A percentile compares a stretch with the other conserved stretches of the same genome.
Evolutionary conservation across 2,888 invertebrate genomes (phyloP).

Genomic region (Thecophora atra): DNA sequence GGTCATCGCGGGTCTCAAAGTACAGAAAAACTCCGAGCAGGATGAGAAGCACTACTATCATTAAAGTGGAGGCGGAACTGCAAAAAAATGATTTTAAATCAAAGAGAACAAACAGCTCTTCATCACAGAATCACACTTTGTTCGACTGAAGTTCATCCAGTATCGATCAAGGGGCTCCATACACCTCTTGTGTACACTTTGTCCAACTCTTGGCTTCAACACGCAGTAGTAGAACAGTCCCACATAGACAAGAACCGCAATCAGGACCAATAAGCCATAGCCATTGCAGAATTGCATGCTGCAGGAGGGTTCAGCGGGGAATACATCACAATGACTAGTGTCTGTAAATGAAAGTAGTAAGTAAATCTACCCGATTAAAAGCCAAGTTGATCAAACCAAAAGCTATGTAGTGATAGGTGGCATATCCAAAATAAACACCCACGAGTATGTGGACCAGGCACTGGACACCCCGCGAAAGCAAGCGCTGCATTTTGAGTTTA

Average conservation of each 20-base stretch:
- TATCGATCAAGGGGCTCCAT: constrained; percentile 50
- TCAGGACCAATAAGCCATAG: constrained; percentile 76
- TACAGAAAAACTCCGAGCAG: constrained; percentile 71
- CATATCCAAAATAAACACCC: constrained; percentile 60
- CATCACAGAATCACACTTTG: constrained; percentile 49
- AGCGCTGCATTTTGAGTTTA: constrained; percentile 24
- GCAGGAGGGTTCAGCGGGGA: constrained; percentile 47
- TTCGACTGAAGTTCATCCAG: constrained; percentile 57
- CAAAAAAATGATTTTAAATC: constrained; percentile 19
- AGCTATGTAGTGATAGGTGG: constrained; percentile 58
- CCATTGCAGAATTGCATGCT: constrained; percentile 71
- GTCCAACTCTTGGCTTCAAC: constrained; percentile 69
- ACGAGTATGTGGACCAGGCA: constrained; percentile 53
- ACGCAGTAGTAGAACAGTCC: constrained; percentile 73
- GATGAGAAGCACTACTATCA: constrained; percentile 66
- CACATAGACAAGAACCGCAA: constrained; percentile 71
- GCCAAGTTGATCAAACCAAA: constrained; percentile 48
- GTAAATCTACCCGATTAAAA: neutral
- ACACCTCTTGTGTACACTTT: constrained; percentile 45
- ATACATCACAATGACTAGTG: neutral
- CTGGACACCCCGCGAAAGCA: constrained; percentile 44
- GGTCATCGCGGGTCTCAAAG: constrained; percentile 71
- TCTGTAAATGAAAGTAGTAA: neutral
- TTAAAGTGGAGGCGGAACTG: constrained; percentile 68
- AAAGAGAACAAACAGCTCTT: neutral